These are phyloP conservation scores for Pangasius macronema DNA, from an alignment of 2,797 vertebrate genomes.

Conservation along the genomic window DNA sequence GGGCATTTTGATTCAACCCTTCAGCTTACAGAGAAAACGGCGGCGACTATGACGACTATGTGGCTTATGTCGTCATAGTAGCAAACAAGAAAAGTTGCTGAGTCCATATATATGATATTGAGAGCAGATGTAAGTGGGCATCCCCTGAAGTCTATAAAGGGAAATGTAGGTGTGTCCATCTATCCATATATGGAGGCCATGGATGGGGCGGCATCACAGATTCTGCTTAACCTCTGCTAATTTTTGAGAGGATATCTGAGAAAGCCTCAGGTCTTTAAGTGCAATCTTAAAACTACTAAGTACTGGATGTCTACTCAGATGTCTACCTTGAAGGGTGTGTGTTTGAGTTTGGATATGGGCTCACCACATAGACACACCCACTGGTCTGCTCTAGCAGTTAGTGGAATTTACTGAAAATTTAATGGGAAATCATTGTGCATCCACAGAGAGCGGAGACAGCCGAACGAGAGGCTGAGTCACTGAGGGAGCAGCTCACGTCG, in stretches of 20 bases:
- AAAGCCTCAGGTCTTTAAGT: background rate
- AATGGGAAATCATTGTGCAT: background rate
- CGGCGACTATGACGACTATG: background rate
- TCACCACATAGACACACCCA: background rate
- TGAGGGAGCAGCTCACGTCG: constrained; percentile 90
- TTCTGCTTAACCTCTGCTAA: background rate
- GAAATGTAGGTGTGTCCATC: background rate
- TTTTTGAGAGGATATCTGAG: background rate
- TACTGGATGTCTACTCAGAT: background rate
- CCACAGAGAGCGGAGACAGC: constrained; percentile 93
- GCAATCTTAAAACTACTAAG: background rate
- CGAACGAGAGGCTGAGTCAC: constrained; percentile 89
- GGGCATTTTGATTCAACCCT: background rate
- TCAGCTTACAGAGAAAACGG: background rate
- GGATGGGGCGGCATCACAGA: background rate
- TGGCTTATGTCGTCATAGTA: background rate
- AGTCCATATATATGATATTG: background rate
- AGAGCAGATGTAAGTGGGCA: background rate
- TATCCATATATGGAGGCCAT: background rate
- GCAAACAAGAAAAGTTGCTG: background rate
- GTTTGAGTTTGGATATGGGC: background rate
- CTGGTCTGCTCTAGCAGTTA: too few species aligned
- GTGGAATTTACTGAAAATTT: background rate
- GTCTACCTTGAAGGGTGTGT: background rate
- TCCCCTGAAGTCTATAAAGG: background rate